A percentile compares a stretch with the other conserved stretches of the same genome.
Conservation (phyloP, 2,797 vertebrate species). For the Hybognathus amarus region DNA sequence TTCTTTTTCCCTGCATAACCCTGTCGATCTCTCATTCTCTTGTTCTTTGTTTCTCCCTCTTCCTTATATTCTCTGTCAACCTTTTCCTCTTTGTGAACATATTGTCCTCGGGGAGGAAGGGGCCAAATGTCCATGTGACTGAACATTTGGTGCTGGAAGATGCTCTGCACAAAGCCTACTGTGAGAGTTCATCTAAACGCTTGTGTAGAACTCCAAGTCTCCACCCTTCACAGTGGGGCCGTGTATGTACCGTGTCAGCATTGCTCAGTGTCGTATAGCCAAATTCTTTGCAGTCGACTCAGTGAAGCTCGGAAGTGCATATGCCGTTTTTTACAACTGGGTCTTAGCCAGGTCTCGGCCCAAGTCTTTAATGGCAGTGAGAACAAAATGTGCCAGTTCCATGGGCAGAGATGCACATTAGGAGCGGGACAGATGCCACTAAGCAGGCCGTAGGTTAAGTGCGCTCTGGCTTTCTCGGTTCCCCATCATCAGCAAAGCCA, state of each 20-base stretch:
- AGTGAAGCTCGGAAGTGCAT: not conserved
- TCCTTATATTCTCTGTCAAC: conserved; percentile 3
- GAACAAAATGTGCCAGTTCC: conserved; percentile 21
- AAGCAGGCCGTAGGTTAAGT: conserved; percentile 26
- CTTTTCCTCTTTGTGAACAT: conserved; percentile 36
- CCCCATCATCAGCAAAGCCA: conserved; percentile 4
- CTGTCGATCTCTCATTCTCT: conserved; percentile 13
- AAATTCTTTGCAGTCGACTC: not conserved
- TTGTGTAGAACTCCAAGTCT: conserved; percentile 36
- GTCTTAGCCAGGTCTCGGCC: conserved; percentile 18
- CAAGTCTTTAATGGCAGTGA: conserved; percentile 3
- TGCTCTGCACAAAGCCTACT: conserved; percentile 25
- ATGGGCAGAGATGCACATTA: conserved; percentile 39
- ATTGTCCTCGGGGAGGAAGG: conserved; percentile 32
- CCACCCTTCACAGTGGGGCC: conserved; percentile 32
- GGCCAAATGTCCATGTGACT: conserved; percentile 39
- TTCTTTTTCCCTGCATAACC: not conserved
- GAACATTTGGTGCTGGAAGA: conserved; percentile 51
- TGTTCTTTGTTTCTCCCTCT: not conserved
- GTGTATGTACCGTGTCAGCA: conserved; percentile 29
- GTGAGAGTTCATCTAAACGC: conserved; percentile 21
- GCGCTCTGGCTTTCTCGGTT: conserved; percentile 14
- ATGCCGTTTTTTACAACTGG: conserved; percentile 22
- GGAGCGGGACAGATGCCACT: conserved; percentile 20
- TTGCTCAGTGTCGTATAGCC: not conserved